Conservation (phyloP, 2,113 vertebrate genomes). For the Oceanodroma tethys region DNA sequence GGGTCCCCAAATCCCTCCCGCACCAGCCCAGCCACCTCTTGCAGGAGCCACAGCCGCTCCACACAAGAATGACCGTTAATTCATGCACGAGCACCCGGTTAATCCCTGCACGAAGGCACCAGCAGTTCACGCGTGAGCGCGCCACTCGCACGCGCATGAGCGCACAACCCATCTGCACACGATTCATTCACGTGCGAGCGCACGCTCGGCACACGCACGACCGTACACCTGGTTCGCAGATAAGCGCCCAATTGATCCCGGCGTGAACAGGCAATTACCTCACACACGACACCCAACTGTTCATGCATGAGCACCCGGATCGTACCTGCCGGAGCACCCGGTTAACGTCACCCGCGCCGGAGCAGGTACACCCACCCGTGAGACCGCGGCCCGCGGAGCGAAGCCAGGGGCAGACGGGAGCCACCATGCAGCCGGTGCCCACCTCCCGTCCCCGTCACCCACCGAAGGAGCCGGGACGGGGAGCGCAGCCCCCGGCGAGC, state of each 20-base stretch:
- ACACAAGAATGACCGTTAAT: accelerated
- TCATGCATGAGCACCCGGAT: background rate
- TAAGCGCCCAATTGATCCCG: accelerated
- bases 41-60: background rate
- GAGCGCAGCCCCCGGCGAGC: background rate
- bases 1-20: background rate
- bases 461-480: background rate
- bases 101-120: background rate
- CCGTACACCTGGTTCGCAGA: no score
- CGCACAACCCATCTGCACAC: background rate
- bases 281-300: background rate
- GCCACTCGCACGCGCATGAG: background rate
- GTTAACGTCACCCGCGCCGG: accelerated
- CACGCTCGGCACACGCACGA: background rate
- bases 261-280: accelerated
- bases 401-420: background rate
- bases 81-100: background rate
- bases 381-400: background rate
- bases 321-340: background rate
- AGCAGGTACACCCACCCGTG: background rate
- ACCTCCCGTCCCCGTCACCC: background rate
- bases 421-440: background rate
- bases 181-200: background rate
- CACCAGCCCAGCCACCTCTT: background rate
- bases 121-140: accelerated